Base-by-base conservation (phyloP, 2,113 vertebrate species). In the Neodon shergylaensis region DNA sequence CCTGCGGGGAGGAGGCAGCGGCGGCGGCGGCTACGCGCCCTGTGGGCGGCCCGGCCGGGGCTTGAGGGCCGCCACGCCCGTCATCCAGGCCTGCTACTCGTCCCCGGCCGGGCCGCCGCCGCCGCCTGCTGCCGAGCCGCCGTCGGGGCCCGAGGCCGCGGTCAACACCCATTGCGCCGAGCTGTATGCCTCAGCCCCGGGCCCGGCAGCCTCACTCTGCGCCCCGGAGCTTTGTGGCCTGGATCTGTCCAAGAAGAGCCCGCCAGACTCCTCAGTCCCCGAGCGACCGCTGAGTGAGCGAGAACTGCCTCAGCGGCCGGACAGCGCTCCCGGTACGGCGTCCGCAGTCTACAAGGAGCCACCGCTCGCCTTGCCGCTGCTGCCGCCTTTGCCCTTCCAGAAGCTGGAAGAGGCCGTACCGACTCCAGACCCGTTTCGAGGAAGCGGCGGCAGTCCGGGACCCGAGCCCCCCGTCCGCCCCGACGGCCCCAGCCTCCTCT, bases 171-270 rank as follows among this genome's bases (percentile, higher is more conserved):
- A 99, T 94, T 99, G 98, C 1, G 99, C 99, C 13, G 99, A 99
- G 98, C 96, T 99, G 16, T 99, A 99, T 31, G 99, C 99, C 70
- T 99, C 99, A 24, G 98, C 99, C 31, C 98, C 98, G 8, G 97
- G 98, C 95, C 98, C 98, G n/a, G 95, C 98, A 83, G 98, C 99
- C 58, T 99, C 98, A 47, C 98, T 98, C 36, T 98, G 99, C 95
- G 95, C 98, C 0, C 98, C 99, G 0, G 99, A 99, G 95, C 99
- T 99, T 97, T 99, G 98, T 22, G 99, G 99, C 97, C 99, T 99
- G 58, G 99, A 99, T 98, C 98, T 99, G 95, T 99, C 99, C 97
- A 99, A 99, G 98, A 99, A 99, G 98, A 99, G 99, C 97, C 99
- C 99, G 97, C 99, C 97, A 28, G 98, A 98, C 97, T 99, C 98